Conservation (phyloP, 2,797 vertebrate species). For the Cryptoblepharus egeriae region DNA sequence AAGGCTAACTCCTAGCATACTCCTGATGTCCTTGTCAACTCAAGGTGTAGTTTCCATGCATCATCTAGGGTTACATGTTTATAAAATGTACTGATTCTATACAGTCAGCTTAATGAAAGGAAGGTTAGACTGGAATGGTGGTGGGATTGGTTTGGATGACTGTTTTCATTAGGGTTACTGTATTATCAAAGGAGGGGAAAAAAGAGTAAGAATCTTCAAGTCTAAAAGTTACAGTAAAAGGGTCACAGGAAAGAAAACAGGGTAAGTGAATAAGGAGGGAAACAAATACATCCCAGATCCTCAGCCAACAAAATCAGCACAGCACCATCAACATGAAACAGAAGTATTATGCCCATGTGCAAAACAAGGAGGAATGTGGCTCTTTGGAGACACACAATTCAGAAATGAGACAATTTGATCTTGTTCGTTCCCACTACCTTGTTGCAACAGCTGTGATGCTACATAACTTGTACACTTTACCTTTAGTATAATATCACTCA, state of each 20-base stretch:
- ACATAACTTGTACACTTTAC: slow-evolving; percentile 45
- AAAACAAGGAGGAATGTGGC: slow-evolving; percentile 32
- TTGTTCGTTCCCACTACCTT: slow-evolving; percentile 66
- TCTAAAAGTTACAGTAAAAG: slow-evolving; percentile 65
- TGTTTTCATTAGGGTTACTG: slow-evolving; percentile 45
- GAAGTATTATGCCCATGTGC: slow-evolving; percentile 25
- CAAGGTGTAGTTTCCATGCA: slow-evolving; percentile 65
- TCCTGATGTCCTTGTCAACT: slow-evolving; percentile 55
- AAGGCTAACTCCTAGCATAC: slow-evolving; percentile 58
- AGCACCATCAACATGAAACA: slow-evolving; percentile 42
- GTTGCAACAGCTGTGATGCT: slow-evolving; percentile 59
- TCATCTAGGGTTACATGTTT: slow-evolving; percentile 53
- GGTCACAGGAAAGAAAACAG: slow-evolving; percentile 36
- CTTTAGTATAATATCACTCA: slow-evolving; percentile 56
- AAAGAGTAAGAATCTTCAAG: slow-evolving; percentile 44
- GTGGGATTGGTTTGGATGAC: slow-evolving; percentile 6
- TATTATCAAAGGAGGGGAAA: slow-evolving; percentile 32
- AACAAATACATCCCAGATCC: slow-evolving; percentile 38
- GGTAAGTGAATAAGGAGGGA: neutral
- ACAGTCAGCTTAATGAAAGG: slow-evolving; percentile 46
- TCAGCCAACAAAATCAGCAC: slow-evolving; percentile 49
- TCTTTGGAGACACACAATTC: slow-evolving; percentile 43
- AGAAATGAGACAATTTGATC: slow-evolving; percentile 46
- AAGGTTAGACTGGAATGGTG: slow-evolving; percentile 34
- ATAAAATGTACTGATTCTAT: slow-evolving; percentile 57